phyloP scores from a whole-genome alignment of 2,888 invertebrate species.

The Cyclophora albipunctata region DNA sequence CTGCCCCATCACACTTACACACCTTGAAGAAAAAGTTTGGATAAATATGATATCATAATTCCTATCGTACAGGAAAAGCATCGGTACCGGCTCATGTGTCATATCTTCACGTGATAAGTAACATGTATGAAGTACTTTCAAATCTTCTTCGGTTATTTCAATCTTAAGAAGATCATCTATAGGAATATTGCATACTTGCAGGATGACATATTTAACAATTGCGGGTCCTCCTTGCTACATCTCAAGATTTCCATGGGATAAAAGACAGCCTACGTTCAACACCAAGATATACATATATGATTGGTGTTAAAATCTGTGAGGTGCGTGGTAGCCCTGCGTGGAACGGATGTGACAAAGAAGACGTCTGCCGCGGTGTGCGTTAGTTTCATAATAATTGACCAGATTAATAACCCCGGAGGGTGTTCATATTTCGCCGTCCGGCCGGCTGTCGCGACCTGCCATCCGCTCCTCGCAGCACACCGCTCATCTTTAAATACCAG shows the following conservation, averaged over 20 bases:
- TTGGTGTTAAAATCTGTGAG: too few species aligned
- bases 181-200: too few species aligned
- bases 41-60: too few species aligned
- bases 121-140: background rate
- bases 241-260: too few species aligned
- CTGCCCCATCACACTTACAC: constrained; percentile 12
- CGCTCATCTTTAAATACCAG: background rate
- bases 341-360: constrained; percentile 63
- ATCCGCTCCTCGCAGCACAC: constrained; percentile 1
- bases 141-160: background rate
- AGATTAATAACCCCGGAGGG: constrained; percentile 63
- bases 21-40: too few species aligned
- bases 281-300: too few species aligned
- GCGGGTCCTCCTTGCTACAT: too few species aligned
- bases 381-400: constrained; percentile 68
- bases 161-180: too few species aligned
- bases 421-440: constrained; percentile 66
- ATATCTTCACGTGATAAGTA: background rate
- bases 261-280: too few species aligned
- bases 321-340: constrained; percentile 37
- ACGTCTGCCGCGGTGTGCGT: constrained; percentile 50
- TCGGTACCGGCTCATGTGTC: too few species aligned
- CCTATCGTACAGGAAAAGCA: too few species aligned
- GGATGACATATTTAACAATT: too few species aligned
- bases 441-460: constrained; percentile 27